phyloP scores from a whole-genome alignment of 2,888 invertebrate genomes.

The Leptopilina drosophilae region DNA sequence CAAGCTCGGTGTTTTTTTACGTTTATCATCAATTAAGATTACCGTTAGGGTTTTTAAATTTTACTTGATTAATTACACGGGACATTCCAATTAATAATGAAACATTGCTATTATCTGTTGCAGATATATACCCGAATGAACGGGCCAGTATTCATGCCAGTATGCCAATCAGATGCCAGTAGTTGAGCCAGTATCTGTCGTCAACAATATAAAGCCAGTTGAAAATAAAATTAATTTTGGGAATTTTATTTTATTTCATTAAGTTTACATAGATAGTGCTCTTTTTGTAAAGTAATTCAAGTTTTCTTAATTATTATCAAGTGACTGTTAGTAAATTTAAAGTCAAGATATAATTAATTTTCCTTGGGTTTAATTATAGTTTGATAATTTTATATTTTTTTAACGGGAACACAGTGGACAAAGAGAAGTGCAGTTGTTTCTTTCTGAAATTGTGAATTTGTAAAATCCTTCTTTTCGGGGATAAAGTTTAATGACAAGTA shows the following conservation, averaged over 20 bases:
- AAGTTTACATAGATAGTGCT: too few species aligned
- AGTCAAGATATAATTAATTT: too few species aligned
- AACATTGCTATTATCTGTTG: slow-evolving; percentile 59
- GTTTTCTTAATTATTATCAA: too few species aligned
- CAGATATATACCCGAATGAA: slow-evolving; percentile 69
- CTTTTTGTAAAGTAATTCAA: too few species aligned
- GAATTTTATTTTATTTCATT: slow-evolving; percentile 49
- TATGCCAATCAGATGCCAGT: slow-evolving; percentile 74
- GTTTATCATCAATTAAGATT: slow-evolving; percentile 1
- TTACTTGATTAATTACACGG: slow-evolving; percentile 8
- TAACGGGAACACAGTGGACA: too few species aligned
- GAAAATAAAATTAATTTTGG: slow-evolving; percentile 62
- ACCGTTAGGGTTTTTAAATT: slow-evolving; percentile 6
- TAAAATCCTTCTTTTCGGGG: too few species aligned
- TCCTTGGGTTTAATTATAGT: too few species aligned
- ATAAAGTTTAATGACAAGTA: too few species aligned
- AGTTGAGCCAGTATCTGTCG: slow-evolving; percentile 69
- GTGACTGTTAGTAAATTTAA: too few species aligned
- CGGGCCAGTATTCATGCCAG: slow-evolving; percentile 76
- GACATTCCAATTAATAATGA: slow-evolving; percentile 26
- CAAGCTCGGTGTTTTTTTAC: neutral
- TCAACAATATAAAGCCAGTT: slow-evolving; percentile 67
- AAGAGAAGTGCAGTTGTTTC: too few species aligned
- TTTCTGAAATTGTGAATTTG: too few species aligned
- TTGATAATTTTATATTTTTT: too few species aligned